Conservation (phyloP, 2,113 vertebrate genomes). For the Pomatostomus ruficeps region DNA sequence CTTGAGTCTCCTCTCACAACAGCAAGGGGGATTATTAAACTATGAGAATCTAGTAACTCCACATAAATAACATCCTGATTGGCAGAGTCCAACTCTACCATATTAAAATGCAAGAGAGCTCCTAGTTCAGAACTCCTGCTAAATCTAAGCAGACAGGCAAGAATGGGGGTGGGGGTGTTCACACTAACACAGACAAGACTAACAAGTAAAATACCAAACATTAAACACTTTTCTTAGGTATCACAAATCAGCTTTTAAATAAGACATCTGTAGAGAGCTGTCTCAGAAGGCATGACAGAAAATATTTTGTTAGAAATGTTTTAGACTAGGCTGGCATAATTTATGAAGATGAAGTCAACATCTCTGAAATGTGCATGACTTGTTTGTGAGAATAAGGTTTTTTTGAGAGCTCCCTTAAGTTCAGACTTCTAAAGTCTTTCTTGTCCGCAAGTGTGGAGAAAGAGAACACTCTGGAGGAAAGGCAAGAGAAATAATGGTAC, state of each 20-base stretch:
- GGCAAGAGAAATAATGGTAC: neutral
- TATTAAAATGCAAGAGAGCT: neutral
- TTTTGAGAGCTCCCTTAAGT: neutral
- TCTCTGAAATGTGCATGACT: neutral
- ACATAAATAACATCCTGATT: neutral
- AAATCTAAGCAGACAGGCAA: neutral
- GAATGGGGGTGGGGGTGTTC: rapidly evolving
- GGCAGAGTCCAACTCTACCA: neutral
- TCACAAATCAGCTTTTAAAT: neutral
- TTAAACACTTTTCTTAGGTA: neutral
- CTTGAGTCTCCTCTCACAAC: neutral
- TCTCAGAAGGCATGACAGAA: neutral
- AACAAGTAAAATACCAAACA: neutral
- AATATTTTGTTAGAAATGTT: neutral
- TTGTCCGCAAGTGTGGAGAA: neutral
- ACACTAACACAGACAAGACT: neutral
- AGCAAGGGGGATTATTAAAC: neutral
- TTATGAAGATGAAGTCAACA: neutral
- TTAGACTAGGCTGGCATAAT: neutral
- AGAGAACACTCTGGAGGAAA: neutral
- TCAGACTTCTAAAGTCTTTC: neutral
- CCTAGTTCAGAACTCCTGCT: neutral
- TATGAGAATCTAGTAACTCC: neutral
- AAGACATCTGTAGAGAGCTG: neutral
- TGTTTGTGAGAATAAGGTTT: neutral